Percentiles rank a stretch among this genome's conserved stretches.
These are phyloP conservation scores for Chanos chanos DNA, from an alignment of 2,797 vertebrate species.

Conservation along the genomic window DNA sequence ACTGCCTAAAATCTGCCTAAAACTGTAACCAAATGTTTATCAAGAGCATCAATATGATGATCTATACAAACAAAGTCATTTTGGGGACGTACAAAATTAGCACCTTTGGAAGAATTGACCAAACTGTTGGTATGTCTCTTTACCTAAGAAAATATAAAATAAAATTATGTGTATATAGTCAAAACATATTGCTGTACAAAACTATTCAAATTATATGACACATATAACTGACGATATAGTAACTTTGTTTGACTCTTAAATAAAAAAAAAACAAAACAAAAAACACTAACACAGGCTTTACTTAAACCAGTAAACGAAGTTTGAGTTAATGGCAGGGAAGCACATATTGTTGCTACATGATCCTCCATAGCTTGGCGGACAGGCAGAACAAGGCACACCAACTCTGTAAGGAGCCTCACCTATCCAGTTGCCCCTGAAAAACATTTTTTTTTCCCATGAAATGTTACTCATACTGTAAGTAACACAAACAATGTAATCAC, in stretches of 20 bases:
- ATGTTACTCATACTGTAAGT: background rate
- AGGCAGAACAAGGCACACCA: slow-evolving; percentile 83
- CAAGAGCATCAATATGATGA: slow-evolving; percentile 39
- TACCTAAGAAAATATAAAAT: background rate
- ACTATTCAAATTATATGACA: background rate
- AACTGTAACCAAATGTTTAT: too few species aligned
- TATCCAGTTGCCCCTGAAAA: slow-evolving; percentile 85
- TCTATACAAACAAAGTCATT: background rate
- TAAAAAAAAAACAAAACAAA: background rate
- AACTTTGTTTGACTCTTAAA: background rate
- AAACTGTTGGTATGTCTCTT: too few species aligned
- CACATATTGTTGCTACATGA: slow-evolving; percentile 86
- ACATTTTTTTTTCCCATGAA: background rate
- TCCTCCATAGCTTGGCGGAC: slow-evolving; percentile 83
- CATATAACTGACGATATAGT: background rate
- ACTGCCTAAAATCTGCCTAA: background rate
- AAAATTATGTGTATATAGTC: slow-evolving; percentile 7
- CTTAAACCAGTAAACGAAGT: slow-evolving; percentile 89
- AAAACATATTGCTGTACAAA: background rate
- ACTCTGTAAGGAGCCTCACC: slow-evolving; percentile 89
- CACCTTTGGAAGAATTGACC: slow-evolving; percentile 24
- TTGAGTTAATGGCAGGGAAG: slow-evolving; percentile 80
- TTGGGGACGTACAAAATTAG: slow-evolving; percentile 22
- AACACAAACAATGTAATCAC: background rate
- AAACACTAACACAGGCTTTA: too few species aligned